Evolutionary conservation across 1,140 invertebrate species (phyloP), one percentile per base, ranked within the genome.

Genomic region (Ceratoteleas bidentatus): DNA sequence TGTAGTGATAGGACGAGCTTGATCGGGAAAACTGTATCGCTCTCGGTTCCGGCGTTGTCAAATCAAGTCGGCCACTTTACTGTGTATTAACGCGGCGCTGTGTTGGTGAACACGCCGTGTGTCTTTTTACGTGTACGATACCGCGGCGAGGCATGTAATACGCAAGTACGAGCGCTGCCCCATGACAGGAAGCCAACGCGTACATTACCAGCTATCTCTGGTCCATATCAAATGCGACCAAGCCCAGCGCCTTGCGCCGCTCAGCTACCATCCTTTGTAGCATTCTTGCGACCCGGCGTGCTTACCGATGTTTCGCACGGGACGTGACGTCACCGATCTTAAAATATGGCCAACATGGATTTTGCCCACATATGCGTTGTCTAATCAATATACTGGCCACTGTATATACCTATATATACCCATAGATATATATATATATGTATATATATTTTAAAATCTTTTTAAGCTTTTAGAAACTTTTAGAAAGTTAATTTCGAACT

Each of bases 141-240:
- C 14, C 40, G 13, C 14, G 36, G 40, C 47, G 75, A 53, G 78
- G 73, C 73, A 73, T 68, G 80, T 57, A 70, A 62, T 81, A 81
- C 78, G 79, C 80, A 77, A 77, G 80, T 77, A 77, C 73, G 73
- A 82, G 77, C 68, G 72, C 66, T 72, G 58, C 40, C 66, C 66
- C 72, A 60, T 87, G 88, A 88, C 88, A 87, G 85, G 81, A 84
- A 88, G 83, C 69, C 85, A 79, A 85, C 86, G 83, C 85, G 87
- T 90, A 90, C 88, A 86, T 90, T 90, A 90, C 86, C 85, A 81
- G 84, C 81, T 90, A 90, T 90, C 88, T 90, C 70, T 78, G 85
- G 87, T 89, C 87, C 88, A 90, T 90, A 90, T 90, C 89, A 90
- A 90, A 90, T 90, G 86, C 86, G 86, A 86, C 85, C 84, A 65